Conservation (phyloP, 2,113 vertebrate genomes). For the Esox niger region DNA sequence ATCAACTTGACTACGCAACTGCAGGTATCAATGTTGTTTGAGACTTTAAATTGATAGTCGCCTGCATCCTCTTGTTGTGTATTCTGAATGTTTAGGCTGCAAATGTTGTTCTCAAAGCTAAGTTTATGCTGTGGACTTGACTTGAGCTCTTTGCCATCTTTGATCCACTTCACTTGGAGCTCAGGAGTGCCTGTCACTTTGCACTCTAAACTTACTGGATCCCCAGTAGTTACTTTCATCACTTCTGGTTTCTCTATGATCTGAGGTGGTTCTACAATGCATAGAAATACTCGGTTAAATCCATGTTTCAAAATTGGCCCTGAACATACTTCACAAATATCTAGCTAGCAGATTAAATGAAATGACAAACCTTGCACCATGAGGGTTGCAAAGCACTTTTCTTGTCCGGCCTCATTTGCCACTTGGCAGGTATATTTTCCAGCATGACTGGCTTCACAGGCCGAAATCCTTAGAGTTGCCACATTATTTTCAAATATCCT, state of each 20-base stretch:
- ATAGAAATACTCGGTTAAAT: slow-evolving; percentile 30
- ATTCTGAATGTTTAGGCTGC: slow-evolving; percentile 88
- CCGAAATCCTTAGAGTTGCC: slow-evolving; percentile 79
- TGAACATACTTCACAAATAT: neutral
- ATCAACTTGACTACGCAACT: slow-evolving; percentile 84
- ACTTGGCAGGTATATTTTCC: slow-evolving; percentile 94
- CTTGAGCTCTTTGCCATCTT: slow-evolving; percentile 86
- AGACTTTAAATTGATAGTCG: slow-evolving; percentile 89
- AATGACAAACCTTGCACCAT: slow-evolving; percentile 84
- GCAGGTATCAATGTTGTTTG: slow-evolving; percentile 90
- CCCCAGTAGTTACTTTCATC: slow-evolving; percentile 88
- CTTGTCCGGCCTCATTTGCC: slow-evolving; percentile 88
- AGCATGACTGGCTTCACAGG: slow-evolving; percentile 77
- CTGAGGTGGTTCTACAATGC: slow-evolving; percentile 83
- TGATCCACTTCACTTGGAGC: slow-evolving; percentile 91
- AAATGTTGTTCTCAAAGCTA: slow-evolving; percentile 88
- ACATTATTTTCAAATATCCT: slow-evolving; percentile 81
- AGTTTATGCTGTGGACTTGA: slow-evolving; percentile 91
- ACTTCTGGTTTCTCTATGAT: slow-evolving; percentile 90
- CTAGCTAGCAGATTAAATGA: neutral
- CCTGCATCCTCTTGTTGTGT: slow-evolving; percentile 87
- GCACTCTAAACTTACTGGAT: slow-evolving; percentile 91
- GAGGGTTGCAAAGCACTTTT: slow-evolving; percentile 88
- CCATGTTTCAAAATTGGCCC: neutral
- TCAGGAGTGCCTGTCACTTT: slow-evolving; percentile 92